Percentiles rank a stretch among this genome's conserved stretches.
These are phyloP conservation scores for Platanista minor DNA, from an alignment of 2,113 vertebrate genomes.

Conservation along the genomic window DNA sequence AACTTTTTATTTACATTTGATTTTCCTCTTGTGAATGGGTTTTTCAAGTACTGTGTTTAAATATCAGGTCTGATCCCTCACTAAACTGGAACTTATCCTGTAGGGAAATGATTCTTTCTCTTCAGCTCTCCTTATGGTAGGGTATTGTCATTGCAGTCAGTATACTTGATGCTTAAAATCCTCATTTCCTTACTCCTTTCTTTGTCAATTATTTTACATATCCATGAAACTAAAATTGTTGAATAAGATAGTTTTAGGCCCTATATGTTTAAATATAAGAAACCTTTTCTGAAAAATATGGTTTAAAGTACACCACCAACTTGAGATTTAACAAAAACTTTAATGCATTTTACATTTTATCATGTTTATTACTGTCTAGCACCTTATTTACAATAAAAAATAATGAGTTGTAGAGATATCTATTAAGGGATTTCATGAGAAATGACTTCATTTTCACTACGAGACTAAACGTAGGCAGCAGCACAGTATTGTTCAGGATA, in stretches of 20 bases:
- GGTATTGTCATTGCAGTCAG: neutral
- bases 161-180: neutral
- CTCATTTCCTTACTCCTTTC: neutral
- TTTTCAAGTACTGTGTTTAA: neutral
- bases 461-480: slow-evolving; percentile 31
- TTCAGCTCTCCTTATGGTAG: neutral
- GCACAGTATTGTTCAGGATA: neutral
- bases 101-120: neutral
- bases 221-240: neutral
- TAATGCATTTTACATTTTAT: slow-evolving; percentile 41
- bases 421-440: slow-evolving; percentile 60
- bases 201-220: slow-evolving; percentile 9
- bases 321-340: slow-evolving; percentile 3
- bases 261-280: slow-evolving; percentile 10
- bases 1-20: neutral
- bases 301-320: slow-evolving; percentile 11
- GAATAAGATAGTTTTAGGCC: slow-evolving; percentile 15
- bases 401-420: slow-evolving; percentile 47
- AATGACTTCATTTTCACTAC: slow-evolving; percentile 57
- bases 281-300: neutral
- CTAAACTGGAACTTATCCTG: neutral
- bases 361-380: slow-evolving; percentile 38
- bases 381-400: slow-evolving; percentile 65
- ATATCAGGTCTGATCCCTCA: neutral
- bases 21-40: neutral